A percentile compares a stretch with the other conserved stretches of the same genome.
Conservation (phyloP, 2,888 invertebrate genomes). For the Yponomeuta sedellus region DNA sequence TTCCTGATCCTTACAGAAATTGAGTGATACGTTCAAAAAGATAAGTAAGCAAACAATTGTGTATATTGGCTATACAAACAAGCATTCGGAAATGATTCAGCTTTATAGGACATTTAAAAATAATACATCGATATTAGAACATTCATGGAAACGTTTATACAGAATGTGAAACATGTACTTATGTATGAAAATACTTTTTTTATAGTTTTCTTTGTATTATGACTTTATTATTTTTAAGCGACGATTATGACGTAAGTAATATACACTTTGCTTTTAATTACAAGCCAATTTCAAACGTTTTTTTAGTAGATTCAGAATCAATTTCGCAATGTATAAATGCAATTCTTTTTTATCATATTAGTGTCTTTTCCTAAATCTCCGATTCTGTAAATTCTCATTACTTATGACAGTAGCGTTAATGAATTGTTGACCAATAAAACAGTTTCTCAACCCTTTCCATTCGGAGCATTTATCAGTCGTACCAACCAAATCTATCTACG, state of each 20-base stretch:
- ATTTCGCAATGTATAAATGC: slow-evolving; percentile 62
- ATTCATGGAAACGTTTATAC: neutral
- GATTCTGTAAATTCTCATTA: slow-evolving; percentile 22
- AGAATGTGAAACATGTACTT: slow-evolving; percentile 11
- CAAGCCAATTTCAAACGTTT: slow-evolving; percentile 29
- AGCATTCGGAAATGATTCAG: neutral
- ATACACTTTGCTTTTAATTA: slow-evolving; percentile 28
- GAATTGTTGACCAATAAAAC: neutral
- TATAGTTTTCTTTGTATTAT: slow-evolving; percentile 23
- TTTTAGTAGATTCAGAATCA: slow-evolving; percentile 34
- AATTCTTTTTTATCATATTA: slow-evolving; percentile 42
- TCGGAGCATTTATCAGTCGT: neutral
- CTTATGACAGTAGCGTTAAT: neutral
- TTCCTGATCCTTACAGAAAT: slow-evolving; percentile 24
- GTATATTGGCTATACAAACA: neutral
- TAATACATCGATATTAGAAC: neutral
- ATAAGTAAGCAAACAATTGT: neutral
- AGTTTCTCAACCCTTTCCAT: no score
- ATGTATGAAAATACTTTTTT: slow-evolving; percentile 31
- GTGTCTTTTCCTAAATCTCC: slow-evolving; percentile 30
- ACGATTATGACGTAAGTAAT: slow-evolving; percentile 27
- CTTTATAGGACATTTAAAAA: neutral
- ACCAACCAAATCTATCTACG: neutral
- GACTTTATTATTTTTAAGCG: slow-evolving; percentile 30
- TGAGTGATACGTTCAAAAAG: neutral